Conservation (phyloP, 2,113 vertebrate species). For the Nothoprocta perdicaria region DNA sequence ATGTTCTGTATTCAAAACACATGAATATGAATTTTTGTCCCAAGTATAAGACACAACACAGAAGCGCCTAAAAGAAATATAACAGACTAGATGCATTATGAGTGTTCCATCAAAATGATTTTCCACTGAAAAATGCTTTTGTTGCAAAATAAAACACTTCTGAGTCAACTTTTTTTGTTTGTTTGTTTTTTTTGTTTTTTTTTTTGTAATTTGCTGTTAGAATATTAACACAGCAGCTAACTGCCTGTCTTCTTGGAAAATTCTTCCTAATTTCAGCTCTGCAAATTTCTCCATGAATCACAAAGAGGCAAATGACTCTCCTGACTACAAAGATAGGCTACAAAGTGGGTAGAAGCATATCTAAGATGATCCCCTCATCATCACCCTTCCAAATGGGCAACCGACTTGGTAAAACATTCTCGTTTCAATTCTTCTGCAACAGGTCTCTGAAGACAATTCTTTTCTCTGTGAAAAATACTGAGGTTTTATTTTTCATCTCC, state of each 20-base stretch:
- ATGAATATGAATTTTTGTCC: not conserved
- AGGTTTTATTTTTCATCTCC: constrained; percentile 1
- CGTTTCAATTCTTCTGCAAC: not conserved
- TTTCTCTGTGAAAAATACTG: not conserved
- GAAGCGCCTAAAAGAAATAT: not conserved
- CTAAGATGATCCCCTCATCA: not conserved
- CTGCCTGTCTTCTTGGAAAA: not conserved
- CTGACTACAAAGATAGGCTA: not conserved
- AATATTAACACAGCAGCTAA: not conserved
- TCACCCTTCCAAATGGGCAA: not conserved
- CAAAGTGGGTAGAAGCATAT: not conserved
- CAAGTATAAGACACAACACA: not conserved
- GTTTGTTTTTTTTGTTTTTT: not conserved
- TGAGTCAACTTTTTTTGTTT: not conserved
- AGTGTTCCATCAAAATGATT: not conserved
- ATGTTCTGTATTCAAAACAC: not conserved
- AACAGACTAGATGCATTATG: not conserved
- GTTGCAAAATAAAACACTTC: not conserved
- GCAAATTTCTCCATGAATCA: not conserved
- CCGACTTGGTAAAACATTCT: not conserved
- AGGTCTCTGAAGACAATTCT: not conserved
- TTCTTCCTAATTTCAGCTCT: not conserved
- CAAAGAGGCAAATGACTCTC: not conserved
- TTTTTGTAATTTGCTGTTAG: not conserved
- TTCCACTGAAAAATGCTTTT: not conserved